Evolutionary conservation across 2,797 vertebrate species (phyloP).

Genomic region (Amblyopsis hoosieri): DNA sequence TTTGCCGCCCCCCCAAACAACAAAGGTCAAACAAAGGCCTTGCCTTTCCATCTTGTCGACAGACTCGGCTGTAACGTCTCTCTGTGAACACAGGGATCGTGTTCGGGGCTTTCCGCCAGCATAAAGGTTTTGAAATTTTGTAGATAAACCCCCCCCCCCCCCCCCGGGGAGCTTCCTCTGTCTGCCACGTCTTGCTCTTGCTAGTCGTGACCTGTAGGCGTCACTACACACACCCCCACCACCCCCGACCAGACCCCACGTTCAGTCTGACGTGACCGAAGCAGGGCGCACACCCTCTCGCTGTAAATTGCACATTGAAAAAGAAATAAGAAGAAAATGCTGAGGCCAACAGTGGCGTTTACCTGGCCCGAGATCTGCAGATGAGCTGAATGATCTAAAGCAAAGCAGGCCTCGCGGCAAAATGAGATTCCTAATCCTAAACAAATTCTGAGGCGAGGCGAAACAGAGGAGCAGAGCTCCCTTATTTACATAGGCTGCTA

Average conservation of each 20-base stretch:
- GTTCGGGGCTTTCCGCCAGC: conserved; percentile 44
- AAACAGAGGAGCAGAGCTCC: conserved; percentile 64
- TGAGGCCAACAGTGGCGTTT: conserved; percentile 65
- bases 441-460: conserved; percentile 68
- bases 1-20: conserved; percentile 21
- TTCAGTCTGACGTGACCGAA: conserved; percentile 54
- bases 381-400: conserved; percentile 77
- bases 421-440: conserved; percentile 78
- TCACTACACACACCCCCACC: background rate
- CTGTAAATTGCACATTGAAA: conserved; percentile 59
- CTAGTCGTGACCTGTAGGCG: conserved; percentile 48
- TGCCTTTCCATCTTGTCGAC: conserved; percentile 64
- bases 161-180: conserved; percentile 54
- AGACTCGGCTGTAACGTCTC: conserved; percentile 66
- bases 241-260: conserved; percentile 1
- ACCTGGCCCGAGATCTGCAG: conserved; percentile 70
- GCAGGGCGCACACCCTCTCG: conserved; percentile 48
- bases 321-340: conserved; percentile 50
- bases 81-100: conserved; percentile 62
- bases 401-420: conserved; percentile 69
- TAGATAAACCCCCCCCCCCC: conserved; percentile 40
- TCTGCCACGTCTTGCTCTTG: conserved; percentile 50
- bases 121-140: conserved; percentile 67
- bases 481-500: conserved; percentile 70
- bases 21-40: conserved; percentile 59